Base-by-base conservation (phyloP, 2,888 invertebrate genomes). In the Drosophila parthenogenetica region DNA sequence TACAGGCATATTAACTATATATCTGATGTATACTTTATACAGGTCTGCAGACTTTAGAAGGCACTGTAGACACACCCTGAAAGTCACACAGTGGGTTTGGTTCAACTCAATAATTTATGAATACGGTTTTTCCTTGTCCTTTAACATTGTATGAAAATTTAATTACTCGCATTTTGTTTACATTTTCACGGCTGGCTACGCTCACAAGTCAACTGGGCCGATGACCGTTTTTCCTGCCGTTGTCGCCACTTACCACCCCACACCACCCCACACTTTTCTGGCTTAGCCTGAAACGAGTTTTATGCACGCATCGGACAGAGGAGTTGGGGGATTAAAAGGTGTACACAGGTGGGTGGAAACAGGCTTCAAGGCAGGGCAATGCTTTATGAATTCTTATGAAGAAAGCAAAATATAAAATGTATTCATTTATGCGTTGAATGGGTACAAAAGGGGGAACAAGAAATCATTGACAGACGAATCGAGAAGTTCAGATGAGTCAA, bases 131-230 rank as follows among this genome's bases (percentile, higher is more conserved):
- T 74, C 19, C 62, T 82, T 79, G 66, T 76, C 73, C 88, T 69
- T 65, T 63, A 45, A 42, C 43, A 19, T 45, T 55, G 55, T 70
- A 84, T 84, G 67, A 78, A 87, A 87, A 84, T 89, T 84, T 89
- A 84, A 84, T 84, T 89, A 87, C 73, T 65, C 85, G 64, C 71
- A 55, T 76, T 70, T 89, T 88, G 84, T 88, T 87, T 84, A 87
- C 87, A 69, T 84, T 87, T 87, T 69, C 76, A 84, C 77, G 77
- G 78, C 77, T 79, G 73, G 22, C 61, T 43, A 53, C 40, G 43
- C 59, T 74, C 74, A 61, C 63, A 72, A 49, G 39, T 48, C 53
- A 76, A 79, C 61, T 69, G 55, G 75, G 66, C 64, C 73, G 69
- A 73, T 73, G 88, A 63, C 79, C 79, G 64, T 35, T 32, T 32